Percentiles rank a stretch among this genome's conserved stretches.
Conservation (phyloP, 1,140 invertebrate genomes). For the Scaptomyza pallida region DNA sequence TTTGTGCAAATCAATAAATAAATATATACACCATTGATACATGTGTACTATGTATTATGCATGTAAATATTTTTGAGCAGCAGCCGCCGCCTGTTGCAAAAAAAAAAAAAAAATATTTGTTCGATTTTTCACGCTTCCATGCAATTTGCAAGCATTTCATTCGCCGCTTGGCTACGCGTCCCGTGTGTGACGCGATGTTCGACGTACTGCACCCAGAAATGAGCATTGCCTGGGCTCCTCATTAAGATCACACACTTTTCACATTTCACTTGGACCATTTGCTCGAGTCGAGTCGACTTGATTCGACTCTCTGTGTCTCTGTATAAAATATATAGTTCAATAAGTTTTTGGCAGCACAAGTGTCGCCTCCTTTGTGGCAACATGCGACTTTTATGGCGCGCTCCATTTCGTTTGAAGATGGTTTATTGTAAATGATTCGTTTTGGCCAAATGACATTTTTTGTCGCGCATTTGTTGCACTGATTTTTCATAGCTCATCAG, state of each 20-base stretch:
- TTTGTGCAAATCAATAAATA: slow-evolving; percentile 66
- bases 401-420: slow-evolving; percentile 81
- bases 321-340: slow-evolving; percentile 31
- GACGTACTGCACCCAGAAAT: slow-evolving; percentile 8
- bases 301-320: too few relatives aligned
- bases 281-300: too few relatives aligned
- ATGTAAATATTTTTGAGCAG: slow-evolving; percentile 20
- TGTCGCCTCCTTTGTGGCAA: slow-evolving; percentile 41
- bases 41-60: not conserved
- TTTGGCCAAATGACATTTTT: slow-evolving; percentile 77
- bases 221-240: slow-evolving; percentile 44
- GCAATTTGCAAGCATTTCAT: slow-evolving; percentile 68
- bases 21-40: slow-evolving; percentile 32
- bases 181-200: slow-evolving; percentile 6
- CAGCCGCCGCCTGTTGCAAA: slow-evolving; percentile 25
- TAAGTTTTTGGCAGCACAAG: slow-evolving; percentile 21
- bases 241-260: slow-evolving; percentile 66
- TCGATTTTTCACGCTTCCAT: slow-evolving; percentile 80
- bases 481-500: slow-evolving; percentile 68
- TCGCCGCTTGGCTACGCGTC: slow-evolving; percentile 31
- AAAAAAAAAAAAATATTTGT: too few relatives aligned
- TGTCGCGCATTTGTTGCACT: slow-evolving; percentile 75
- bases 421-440: slow-evolving; percentile 83
- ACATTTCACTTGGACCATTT: slow-evolving; percentile 70
- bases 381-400: slow-evolving; percentile 54